Evolutionary conservation across 2,888 invertebrate species (phyloP), one percentile per base, ranked within the genome.

Genomic region (Spodoptera littoralis): DNA sequence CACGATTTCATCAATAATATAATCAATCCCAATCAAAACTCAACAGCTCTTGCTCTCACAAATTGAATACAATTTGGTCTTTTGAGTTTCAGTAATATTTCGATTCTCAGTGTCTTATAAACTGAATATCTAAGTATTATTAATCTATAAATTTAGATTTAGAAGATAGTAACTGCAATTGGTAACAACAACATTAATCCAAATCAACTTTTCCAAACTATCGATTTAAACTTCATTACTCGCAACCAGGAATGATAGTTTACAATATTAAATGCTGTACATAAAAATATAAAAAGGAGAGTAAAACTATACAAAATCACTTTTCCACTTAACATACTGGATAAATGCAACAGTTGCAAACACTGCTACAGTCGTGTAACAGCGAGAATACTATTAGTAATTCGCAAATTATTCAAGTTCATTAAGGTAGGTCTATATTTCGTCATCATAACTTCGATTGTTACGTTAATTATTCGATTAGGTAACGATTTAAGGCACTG

Each of bases 131-230:
- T 73, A 73, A 27, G 69, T 58, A 77, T 77, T 9, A 36, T 36
- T 36, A 77, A 73, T 73, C 72, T 82, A 83, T 80, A 80, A 80
- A 81, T 76, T 82, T 83, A 77, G 83, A 81, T 85, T 84, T 75
- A 80, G 79, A 78, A 84, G 78, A 85, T 88, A 92, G 92, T 93
- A 93, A 93, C 92, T 92, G 92, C 85, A 87, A 91, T 84, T 93
- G 93, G 93, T 93, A 93, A 93, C 93, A 90, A 93, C 93, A 90
- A 92, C 81, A 85, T 88, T 85, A 90, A 88, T 85, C 86, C 83
- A 83, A 83, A 82, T 85, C 80, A 84, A 85, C 82, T 84, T 85
- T 85, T 73, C 67, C 70, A 62, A 77, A 61, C 59, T 64, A 76
- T 59, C 68, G 79, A 70, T 61, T 64, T 69, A 58, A 62, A 76